These are phyloP conservation scores for Epinotia nisella DNA, from an alignment of 2,888 invertebrate genomes.

Conservation along the genomic window DNA sequence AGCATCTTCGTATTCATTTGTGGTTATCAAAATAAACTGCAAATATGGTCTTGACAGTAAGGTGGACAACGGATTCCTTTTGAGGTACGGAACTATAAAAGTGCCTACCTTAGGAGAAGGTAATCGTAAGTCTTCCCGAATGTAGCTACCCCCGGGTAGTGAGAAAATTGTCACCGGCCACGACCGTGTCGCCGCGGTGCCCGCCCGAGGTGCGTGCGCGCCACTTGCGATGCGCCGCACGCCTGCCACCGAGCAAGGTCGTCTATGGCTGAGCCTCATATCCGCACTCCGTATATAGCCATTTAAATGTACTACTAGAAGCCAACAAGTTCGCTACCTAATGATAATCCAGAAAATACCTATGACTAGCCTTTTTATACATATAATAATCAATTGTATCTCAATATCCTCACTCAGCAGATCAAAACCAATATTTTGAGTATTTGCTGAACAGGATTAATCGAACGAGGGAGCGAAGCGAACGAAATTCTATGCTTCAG, in stretches of 20 bases:
- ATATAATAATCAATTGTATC: neutral
- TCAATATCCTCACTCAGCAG: too few relatives aligned
- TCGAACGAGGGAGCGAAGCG: too few relatives aligned
- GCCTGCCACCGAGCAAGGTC: slow-evolving; percentile 69
- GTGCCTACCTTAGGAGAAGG: too few relatives aligned
- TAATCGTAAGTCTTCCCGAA: too few relatives aligned
- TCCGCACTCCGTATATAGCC: slow-evolving; percentile 24
- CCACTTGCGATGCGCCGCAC: slow-evolving; percentile 70
- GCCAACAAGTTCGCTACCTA: neutral
- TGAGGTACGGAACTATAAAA: too few relatives aligned
- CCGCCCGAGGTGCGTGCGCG: slow-evolving; percentile 56
- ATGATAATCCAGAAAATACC: neutral
- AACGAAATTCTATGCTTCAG: too few relatives aligned
- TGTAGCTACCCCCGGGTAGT: neutral
- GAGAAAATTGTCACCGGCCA: slow-evolving; percentile 56
- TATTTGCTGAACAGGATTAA: neutral
- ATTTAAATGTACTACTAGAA: slow-evolving; percentile 2
- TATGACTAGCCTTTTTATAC: neutral
- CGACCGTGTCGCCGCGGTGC: slow-evolving; percentile 51
- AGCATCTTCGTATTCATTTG: too few relatives aligned
- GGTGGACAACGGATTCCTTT: too few relatives aligned
- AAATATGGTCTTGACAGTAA: too few relatives aligned
- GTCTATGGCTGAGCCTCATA: slow-evolving; percentile 48
- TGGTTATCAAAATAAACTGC: too few relatives aligned
- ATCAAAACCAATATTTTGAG: neutral